Conservation (phyloP, 2,113 vertebrate species). For the Emydura subglobosa region DNA sequence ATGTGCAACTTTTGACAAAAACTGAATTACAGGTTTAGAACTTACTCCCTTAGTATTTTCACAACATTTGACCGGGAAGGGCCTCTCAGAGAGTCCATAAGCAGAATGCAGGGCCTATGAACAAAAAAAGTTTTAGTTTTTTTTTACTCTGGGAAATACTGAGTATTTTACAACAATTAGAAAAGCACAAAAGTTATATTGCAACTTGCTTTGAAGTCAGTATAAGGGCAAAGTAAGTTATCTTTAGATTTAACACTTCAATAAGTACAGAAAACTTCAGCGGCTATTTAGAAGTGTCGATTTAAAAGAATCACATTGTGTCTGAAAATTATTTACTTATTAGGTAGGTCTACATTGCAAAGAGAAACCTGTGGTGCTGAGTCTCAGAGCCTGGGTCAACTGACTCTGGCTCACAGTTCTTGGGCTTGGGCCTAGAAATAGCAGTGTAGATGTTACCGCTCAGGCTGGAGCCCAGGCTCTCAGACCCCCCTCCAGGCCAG, state of each 20-base stretch:
- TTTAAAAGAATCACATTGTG: not conserved
- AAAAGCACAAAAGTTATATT: not conserved
- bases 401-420: not conserved
- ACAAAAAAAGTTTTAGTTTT: not conserved
- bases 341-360: not conserved
- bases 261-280: not conserved
- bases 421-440: not conserved
- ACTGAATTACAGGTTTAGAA: constrained; percentile 1
- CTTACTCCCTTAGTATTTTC: constrained; percentile 97
- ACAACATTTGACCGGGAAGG: constrained; percentile 94
- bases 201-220: not conserved
- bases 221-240: not conserved
- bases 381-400: not conserved
- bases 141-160: not conserved
- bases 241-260: not conserved
- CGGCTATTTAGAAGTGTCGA: not conserved
- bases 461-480: not conserved
- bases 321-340: not conserved
- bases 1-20: not conserved
- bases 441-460: not conserved
- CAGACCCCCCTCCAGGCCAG: not conserved
- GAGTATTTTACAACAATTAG: not conserved
- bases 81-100: constrained; percentile 97
- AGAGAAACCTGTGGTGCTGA: not conserved
- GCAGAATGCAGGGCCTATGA: constrained; percentile 94